Evolutionary conservation across 2,888 invertebrate species (phyloP).

Genomic region (Allolobophora icterica): DNA sequence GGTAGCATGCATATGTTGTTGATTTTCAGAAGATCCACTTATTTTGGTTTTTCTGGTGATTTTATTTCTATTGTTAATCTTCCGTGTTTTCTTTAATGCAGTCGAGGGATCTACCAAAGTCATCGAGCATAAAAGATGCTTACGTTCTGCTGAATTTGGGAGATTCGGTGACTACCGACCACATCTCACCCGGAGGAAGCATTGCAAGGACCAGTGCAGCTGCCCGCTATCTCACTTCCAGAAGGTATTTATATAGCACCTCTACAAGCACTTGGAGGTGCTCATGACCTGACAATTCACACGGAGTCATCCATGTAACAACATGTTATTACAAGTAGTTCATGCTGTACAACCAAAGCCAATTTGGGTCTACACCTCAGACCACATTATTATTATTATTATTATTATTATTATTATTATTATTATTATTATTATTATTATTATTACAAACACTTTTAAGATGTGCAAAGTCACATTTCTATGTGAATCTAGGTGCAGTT

Average conservation of each 20-base stretch:
- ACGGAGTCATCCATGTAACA: background rate
- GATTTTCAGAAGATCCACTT: background rate
- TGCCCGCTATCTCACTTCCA: constrained; percentile 75
- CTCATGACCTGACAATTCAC: background rate
- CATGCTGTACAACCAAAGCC: no score
- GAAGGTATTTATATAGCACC: constrained; percentile 70
- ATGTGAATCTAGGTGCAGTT: no score
- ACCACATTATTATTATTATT: no score
- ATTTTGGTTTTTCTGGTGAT: background rate
- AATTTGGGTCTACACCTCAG: no score
- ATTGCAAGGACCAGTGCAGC: constrained; percentile 94
- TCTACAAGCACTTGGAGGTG: background rate
- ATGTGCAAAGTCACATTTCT: no score
- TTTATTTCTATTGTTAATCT: background rate
- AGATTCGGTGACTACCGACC: constrained; percentile 97
- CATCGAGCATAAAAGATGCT: constrained; percentile 75
- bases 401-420: no score
- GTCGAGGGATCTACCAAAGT: constrained; percentile 42
- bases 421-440: no score
- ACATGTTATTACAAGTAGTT: no score
- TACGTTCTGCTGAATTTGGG: constrained; percentile 80
- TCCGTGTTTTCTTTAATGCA: background rate
- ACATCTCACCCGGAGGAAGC: constrained; percentile 96
- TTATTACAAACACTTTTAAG: no score
- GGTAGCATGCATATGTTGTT: background rate